Conservation (phyloP, 2,888 invertebrate species). For the Thecocarcelia acutangulata region DNA sequence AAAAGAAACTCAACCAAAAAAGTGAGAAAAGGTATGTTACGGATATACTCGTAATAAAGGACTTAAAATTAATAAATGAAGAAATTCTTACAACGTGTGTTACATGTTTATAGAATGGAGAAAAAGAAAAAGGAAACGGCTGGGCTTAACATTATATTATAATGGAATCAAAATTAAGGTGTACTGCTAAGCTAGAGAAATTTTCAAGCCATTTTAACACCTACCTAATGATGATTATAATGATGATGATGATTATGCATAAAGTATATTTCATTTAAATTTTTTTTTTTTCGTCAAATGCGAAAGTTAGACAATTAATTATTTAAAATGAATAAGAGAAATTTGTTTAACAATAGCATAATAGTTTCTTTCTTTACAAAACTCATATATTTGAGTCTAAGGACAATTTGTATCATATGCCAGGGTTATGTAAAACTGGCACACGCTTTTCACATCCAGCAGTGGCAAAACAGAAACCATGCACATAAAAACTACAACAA, state of each 20-base stretch:
- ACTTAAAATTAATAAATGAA: conserved; percentile 11
- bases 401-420: conserved; percentile 26
- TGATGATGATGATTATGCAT: neutral
- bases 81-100: neutral
- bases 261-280: conserved; percentile 22
- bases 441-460: conserved; percentile 1
- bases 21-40: neutral
- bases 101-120: too few species aligned
- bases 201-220: neutral
- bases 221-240: neutral
- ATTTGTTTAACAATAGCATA: conserved; percentile 36
- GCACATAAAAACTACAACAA: conserved; percentile 4
- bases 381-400: conserved; percentile 11
- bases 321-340: conserved; percentile 34
- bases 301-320: conserved; percentile 25
- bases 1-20: neutral
- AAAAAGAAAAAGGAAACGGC: too few species aligned
- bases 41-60: conserved; percentile 12
- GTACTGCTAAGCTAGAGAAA: neutral
- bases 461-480: neutral
- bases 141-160: too few species aligned
- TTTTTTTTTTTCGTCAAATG: neutral
- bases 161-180: conserved; percentile 51
- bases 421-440: conserved; percentile 12
- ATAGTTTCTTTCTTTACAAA: conserved; percentile 1